Percentiles rank a stretch among this genome's conserved stretches.
Conservation (phyloP, 2,888 invertebrate genomes). For the Acronicta aceris region DNA sequence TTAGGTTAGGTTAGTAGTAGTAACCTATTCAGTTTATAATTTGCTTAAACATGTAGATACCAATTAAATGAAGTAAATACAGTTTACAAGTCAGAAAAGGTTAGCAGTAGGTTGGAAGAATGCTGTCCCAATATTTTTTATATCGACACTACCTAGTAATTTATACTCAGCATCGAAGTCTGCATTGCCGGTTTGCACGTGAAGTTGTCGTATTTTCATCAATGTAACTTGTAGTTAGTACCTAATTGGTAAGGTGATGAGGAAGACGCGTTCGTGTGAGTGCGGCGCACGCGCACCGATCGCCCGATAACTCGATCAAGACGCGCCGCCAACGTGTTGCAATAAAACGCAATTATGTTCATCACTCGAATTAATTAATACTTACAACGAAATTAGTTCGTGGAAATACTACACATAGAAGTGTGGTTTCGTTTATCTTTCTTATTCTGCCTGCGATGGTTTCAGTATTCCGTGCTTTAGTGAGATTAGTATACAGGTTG, state of each 20-base stretch:
- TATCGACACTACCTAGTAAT: slow-evolving; percentile 7
- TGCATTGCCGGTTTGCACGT: slow-evolving; percentile 21
- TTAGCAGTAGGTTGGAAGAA: slow-evolving; percentile 18
- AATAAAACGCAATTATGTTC: slow-evolving; percentile 72
- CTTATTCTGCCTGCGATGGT: too few species aligned
- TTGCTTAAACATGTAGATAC: slow-evolving; percentile 4
- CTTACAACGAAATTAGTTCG: slow-evolving; percentile 62
- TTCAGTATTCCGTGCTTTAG: too few species aligned
- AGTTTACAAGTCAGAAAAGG: slow-evolving; percentile 19
- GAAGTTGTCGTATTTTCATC: slow-evolving; percentile 42
- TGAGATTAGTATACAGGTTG: too few species aligned
- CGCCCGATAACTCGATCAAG: slow-evolving; percentile 66
- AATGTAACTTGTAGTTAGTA: slow-evolving; percentile 43
- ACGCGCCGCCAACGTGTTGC: slow-evolving; percentile 60
- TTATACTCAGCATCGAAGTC: slow-evolving; percentile 14
- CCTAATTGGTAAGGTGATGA: slow-evolving; percentile 59
- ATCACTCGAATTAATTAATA: slow-evolving; percentile 65
- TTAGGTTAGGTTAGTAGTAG: too few species aligned
- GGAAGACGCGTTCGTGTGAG: slow-evolving; percentile 47
- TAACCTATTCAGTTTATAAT: background rate
- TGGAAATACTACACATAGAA: slow-evolving; percentile 37
- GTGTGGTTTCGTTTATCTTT: too few species aligned
- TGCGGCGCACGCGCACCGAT: slow-evolving; percentile 55
- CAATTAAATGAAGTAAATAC: slow-evolving; percentile 19
- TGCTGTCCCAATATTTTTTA: slow-evolving; percentile 13